Percentiles rank a stretch among this genome's conserved stretches.
Evolutionary conservation across 2,113 vertebrate genomes (phyloP).

Genomic region (Mobula birostris): DNA sequence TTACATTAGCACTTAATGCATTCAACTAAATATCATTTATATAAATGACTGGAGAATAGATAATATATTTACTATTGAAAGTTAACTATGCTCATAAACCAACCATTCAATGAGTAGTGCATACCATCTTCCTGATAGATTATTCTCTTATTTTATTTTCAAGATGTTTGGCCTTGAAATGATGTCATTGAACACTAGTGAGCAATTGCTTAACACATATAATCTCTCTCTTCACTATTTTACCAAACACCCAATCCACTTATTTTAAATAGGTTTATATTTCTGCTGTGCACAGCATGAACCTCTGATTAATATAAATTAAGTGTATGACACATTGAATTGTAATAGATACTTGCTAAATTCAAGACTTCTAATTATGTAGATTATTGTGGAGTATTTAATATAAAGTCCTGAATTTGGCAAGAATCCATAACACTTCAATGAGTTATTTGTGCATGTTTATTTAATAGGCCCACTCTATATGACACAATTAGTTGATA

Average conservation of each 20-base stretch:
- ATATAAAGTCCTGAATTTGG: neutral
- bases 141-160: neutral
- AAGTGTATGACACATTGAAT: neutral
- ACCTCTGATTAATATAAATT: neutral
- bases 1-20: neutral
- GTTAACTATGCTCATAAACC: neutral
- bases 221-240: neutral
- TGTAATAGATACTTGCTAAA: neutral
- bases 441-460: neutral
- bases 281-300: neutral
- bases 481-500: neutral
- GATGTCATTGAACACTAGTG: neutral
- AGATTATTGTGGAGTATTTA: neutral
- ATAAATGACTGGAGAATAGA: neutral
- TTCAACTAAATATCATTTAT: slow-evolving; percentile 1
- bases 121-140: neutral
- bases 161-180: neutral
- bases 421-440: neutral
- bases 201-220: neutral
- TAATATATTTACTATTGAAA: neutral
- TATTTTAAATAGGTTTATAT: neutral
- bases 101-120: neutral
- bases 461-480: neutral
- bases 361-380: neutral
- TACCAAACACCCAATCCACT: neutral